Base-by-base conservation (phyloP, 1,140 invertebrate species). In the Drosophila kohkoa region DNA sequence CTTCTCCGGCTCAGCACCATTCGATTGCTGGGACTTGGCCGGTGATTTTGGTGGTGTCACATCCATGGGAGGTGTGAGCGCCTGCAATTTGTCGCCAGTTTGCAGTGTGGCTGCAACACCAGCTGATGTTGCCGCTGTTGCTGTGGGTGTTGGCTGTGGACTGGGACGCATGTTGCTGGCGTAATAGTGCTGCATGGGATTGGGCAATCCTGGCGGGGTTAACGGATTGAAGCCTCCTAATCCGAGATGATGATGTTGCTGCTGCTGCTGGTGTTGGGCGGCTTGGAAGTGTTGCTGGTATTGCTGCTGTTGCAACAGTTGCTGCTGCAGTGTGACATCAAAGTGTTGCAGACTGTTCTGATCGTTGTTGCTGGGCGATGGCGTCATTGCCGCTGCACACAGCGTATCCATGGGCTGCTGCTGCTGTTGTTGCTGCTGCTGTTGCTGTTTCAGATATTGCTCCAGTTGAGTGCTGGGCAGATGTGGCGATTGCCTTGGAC, bases 41-140 rank as follows among this genome's bases (percentile, higher is more conserved):
- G 94, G 94, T 8, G 94, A 94, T 81, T 94, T 94, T 1, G 94
- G 94, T 32, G 94, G 93, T 3, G 94, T 94, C 13, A 91, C 81
- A 43, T 92, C 92, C 86, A 92, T 92, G 16, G 92, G 92, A 16
- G 92, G 92, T 11, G 92, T 92, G 2, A 87, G 65, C n/a, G 86
- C 65, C 68, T 85, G 69, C 83, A 91, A 35, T 55, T 92, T 75
- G 79, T 77, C 71, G 54, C 81, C 55, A 64, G 64, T 57, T 7
- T 59, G 63, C 5, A 45, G 11, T 58, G 64, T 45, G 41, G 51
- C 63, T 32, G 71, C 60, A 38, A 66, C 43, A 6, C 5, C 11
- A 11, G 62, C 60, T 28, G 54, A 10, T 5, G 63, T 48, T 25
- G 63, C 30, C 15, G 55, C 63, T 1, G 58, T 30, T 38, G 72